Conservation (phyloP, 2,888 invertebrate species). For the Hypsopygia costalis region DNA sequence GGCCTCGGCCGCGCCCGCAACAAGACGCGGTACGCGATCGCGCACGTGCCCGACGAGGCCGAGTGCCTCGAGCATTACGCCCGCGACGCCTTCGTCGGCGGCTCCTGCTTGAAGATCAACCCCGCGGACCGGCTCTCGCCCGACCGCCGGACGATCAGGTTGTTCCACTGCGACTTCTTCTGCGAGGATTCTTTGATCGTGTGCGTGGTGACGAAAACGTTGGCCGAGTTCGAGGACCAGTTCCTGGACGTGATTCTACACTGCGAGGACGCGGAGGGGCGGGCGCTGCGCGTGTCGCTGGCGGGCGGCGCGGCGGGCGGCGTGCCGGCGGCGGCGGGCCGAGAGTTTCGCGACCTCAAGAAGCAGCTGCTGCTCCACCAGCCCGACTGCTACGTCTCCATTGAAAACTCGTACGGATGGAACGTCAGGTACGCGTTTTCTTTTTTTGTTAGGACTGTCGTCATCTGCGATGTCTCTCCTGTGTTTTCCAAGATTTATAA, state of each 20-base stretch:
- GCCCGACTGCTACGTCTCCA: constrained; percentile 59
- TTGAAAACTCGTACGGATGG: constrained; percentile 60
- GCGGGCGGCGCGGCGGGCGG: constrained; percentile 21
- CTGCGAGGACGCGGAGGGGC: not conserved
- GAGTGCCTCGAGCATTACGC: constrained; percentile 53
- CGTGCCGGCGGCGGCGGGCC: constrained; percentile 10
- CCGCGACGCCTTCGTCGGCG: constrained; percentile 74
- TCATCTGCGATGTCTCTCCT: not conserved
- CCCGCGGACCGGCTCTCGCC: constrained; percentile 40
- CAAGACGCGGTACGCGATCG: constrained; percentile 32
- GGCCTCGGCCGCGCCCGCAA: constrained; percentile 24
- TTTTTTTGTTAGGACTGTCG: not conserved
- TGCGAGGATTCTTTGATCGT: constrained; percentile 39
- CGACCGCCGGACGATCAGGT: constrained; percentile 36
- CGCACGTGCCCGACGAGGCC: constrained; percentile 36
- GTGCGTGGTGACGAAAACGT: constrained; percentile 58
- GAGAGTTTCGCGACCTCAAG: constrained; percentile 37
- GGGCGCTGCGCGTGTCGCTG: constrained; percentile 9
- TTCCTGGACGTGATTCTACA: constrained; percentile 41
- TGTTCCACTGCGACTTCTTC: constrained; percentile 58
- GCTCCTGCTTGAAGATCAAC: constrained; percentile 68
- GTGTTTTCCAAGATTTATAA: too few relatives aligned
- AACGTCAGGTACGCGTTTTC: constrained; percentile 28
- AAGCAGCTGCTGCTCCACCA: constrained; percentile 48
- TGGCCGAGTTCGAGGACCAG: constrained; percentile 33